phyloP scores from a whole-genome alignment of 2,888 invertebrate genomes.

The Octonoba sinensis region DNA sequence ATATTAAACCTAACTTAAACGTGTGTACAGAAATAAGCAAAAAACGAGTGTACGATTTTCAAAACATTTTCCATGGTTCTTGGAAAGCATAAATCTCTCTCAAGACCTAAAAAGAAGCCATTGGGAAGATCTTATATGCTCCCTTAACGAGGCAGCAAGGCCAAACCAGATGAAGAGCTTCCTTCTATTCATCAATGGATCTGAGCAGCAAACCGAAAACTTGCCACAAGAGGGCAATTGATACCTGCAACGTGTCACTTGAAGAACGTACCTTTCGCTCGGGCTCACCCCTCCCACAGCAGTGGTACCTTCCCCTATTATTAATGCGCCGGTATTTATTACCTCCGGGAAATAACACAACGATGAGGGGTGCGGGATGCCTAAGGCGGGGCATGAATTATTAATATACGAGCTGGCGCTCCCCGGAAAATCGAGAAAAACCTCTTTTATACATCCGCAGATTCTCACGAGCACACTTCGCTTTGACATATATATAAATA shows the following conservation, averaged over 20 bases:
- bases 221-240: constrained; percentile 32
- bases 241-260: constrained; percentile 40
- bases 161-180: too few relatives aligned
- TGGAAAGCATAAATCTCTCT: too few relatives aligned
- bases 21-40: too few relatives aligned
- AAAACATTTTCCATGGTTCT: too few relatives aligned
- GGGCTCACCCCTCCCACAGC: not conserved
- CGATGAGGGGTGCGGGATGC: not conserved
- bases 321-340: constrained; percentile 39
- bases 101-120: too few relatives aligned
- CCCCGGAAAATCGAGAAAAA: too few relatives aligned
- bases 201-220: constrained; percentile 28
- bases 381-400: constrained; percentile 33
- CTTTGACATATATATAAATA: too few relatives aligned
- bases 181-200: constrained; percentile 2
- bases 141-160: too few relatives aligned
- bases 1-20: too few relatives aligned
- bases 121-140: too few relatives aligned
- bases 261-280: not conserved
- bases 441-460: not conserved
- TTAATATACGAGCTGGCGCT: constrained; percentile 15
- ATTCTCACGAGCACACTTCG: not conserved
- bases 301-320: constrained; percentile 21
- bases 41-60: too few relatives aligned
- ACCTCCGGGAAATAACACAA: constrained; percentile 43